phyloP scores from a whole-genome alignment of 2,113 vertebrate species.

The Phasianus colchicus region DNA sequence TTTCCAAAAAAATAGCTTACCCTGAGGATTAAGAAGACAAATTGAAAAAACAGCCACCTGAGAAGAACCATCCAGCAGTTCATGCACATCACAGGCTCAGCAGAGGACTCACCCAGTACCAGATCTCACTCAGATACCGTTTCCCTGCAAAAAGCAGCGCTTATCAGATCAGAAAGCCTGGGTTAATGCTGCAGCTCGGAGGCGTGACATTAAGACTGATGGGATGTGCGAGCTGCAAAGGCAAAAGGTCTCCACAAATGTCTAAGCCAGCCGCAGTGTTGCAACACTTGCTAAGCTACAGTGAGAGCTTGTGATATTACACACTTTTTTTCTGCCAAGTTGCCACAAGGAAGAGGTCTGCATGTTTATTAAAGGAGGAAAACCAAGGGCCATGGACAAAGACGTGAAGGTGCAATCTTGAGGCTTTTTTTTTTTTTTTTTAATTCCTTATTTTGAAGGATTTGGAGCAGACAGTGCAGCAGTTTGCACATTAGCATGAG shows the following conservation, averaged over 20 bases:
- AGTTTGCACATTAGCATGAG: background rate
- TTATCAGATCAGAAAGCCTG: background rate
- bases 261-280: background rate
- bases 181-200: background rate
- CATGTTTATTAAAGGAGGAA: background rate
- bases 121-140: background rate
- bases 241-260: background rate
- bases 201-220: background rate
- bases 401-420: background rate
- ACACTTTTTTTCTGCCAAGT: background rate
- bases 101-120: background rate
- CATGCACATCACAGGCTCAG: fast-evolving
- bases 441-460: background rate
- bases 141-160: background rate
- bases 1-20: background rate
- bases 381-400: background rate
- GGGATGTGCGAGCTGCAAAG: background rate
- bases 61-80: background rate
- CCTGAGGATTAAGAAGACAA: background rate
- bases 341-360: background rate
- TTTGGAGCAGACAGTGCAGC: background rate
- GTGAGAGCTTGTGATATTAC: background rate
- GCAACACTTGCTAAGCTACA: background rate
- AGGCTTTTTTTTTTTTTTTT: background rate
- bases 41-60: background rate